Percentiles rank a stretch among this genome's conserved stretches.
phyloP scores from a whole-genome alignment of 2,113 vertebrate genomes.

The Dipodomys merriami region DNA sequence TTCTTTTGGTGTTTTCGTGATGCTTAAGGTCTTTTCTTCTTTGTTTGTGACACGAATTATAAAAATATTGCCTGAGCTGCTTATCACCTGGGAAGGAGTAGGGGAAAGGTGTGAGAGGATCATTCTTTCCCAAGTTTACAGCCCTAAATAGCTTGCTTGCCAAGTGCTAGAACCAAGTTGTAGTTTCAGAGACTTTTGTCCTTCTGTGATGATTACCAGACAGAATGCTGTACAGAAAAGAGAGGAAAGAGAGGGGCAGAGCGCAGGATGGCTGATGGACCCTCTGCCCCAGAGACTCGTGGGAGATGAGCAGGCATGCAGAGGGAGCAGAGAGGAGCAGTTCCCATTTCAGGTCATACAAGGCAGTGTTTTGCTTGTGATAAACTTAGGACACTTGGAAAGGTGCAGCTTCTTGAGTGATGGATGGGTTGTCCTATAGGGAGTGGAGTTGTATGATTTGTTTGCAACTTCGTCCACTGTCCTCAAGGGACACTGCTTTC shows the following conservation, averaged over 20 bases:
- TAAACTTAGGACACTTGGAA: not conserved
- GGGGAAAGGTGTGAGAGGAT: not conserved
- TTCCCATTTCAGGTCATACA: not conserved
- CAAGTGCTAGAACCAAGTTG: not conserved
- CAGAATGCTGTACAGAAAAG: slow-evolving; percentile 6
- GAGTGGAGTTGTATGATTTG: not conserved
- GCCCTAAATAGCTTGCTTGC: not conserved
- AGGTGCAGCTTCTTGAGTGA: not conserved
- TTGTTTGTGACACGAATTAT: not conserved
- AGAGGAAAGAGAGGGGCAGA: not conserved
- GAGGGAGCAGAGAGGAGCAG: not conserved
- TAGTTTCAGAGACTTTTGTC: not conserved
- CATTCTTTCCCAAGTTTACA: not conserved
- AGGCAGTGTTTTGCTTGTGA: not conserved
- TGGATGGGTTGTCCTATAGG: not conserved
- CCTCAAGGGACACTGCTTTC: not conserved
- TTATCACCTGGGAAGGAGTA: not conserved
- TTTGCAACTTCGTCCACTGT: not conserved
- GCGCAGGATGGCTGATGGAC: not conserved
- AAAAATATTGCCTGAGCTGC: not conserved
- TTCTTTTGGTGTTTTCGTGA: not conserved
- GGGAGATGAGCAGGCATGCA: not conserved
- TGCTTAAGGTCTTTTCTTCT: not conserved
- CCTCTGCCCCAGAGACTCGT: not conserved
- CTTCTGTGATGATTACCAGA: not conserved